Conservation (phyloP, 2,113 vertebrate genomes). For the Cyanoramphus novaezelandiae region DNA sequence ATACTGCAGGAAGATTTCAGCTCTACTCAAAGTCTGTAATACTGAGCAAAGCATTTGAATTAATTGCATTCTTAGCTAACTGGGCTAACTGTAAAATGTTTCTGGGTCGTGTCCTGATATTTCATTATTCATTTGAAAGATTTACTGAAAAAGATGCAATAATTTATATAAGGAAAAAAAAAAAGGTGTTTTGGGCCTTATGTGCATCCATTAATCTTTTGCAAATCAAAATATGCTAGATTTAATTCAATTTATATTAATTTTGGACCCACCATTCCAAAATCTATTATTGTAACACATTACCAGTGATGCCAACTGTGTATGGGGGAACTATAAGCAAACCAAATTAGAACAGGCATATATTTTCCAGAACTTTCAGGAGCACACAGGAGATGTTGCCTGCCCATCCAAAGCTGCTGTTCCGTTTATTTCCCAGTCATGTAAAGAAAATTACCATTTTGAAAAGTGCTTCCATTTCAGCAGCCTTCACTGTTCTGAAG, state of each 20-base stretch:
- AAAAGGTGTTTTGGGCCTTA: background rate
- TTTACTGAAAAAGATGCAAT: background rate
- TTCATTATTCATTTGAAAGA: background rate
- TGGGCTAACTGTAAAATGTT: background rate
- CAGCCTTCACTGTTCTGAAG: background rate
- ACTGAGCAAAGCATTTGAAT: background rate
- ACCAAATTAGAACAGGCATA: background rate
- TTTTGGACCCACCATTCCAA: background rate
- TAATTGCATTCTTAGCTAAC: background rate
- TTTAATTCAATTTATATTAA: background rate
- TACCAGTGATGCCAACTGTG: background rate
- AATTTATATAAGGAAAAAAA: background rate
- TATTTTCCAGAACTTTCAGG: background rate
- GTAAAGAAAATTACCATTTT: background rate
- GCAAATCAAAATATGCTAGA: background rate
- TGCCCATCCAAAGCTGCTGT: background rate
- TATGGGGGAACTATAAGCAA: background rate
- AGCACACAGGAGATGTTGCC: background rate
- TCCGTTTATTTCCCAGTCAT: background rate
- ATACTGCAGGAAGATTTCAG: background rate
- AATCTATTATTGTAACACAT: background rate
- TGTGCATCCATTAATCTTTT: background rate
- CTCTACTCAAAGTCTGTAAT: background rate
- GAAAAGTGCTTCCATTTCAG: background rate
- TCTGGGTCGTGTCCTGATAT: background rate